phyloP scores from a whole-genome alignment of 2,113 vertebrate genomes.

The Heterotis niloticus region DNA sequence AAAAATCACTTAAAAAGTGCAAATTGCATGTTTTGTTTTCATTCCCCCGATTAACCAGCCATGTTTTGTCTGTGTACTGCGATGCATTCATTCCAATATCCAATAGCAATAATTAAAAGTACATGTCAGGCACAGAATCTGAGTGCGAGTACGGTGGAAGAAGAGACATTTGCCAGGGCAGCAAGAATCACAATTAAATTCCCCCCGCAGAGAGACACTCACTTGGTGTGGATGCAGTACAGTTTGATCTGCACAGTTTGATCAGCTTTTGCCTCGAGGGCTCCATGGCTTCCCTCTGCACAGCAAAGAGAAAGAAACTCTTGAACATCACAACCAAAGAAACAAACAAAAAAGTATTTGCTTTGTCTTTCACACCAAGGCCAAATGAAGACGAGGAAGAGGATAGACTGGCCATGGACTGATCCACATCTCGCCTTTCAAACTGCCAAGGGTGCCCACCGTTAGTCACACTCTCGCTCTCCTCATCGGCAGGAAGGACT shows the following conservation, averaged over 20 bases:
- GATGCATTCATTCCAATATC: background rate
- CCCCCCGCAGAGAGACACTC: slow-evolving; percentile 53
- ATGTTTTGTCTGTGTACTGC: no score
- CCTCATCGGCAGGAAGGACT: slow-evolving; percentile 88
- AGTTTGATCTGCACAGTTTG: slow-evolving; percentile 85
- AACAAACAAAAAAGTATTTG: no score
- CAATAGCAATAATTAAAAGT: no score
- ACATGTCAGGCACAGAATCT: no score
- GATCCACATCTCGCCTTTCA: background rate
- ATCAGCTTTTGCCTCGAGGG: slow-evolving; percentile 79
- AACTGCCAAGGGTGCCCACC: slow-evolving; percentile 57
- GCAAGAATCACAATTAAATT: background rate
- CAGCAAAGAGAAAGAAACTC: slow-evolving; percentile 30
- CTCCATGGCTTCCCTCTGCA: slow-evolving; percentile 80
- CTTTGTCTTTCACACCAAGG: no score
- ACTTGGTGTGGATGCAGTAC: slow-evolving; percentile 98
- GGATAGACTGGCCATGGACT: no score
- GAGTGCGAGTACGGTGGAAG: no score
- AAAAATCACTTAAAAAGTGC: no score
- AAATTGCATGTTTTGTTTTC: background rate
- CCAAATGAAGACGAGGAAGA: no score
- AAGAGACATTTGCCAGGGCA: no score
- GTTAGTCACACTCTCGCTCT: slow-evolving; percentile 76
- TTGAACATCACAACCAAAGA: background rate
- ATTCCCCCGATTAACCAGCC: no score